Evolutionary conservation across 2,113 vertebrate genomes (phyloP), one percentile per base, ranked within the genome.

Genomic region (Conger conger): DNA sequence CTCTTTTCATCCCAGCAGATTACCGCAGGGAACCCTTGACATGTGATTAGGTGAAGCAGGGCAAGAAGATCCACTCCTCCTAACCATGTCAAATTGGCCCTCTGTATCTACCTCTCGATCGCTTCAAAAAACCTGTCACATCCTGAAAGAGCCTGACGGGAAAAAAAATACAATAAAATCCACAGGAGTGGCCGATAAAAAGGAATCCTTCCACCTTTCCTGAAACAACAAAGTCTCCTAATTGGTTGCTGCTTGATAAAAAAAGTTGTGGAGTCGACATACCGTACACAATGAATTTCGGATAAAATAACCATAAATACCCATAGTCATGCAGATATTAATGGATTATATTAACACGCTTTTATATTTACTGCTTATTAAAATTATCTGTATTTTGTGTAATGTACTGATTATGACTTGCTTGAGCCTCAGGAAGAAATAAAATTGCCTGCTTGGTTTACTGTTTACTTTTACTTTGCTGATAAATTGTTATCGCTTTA

Each of bases 21-120:
- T 33, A 73, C 68, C n/a, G 68, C 68, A 33, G 68, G 68, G 68
- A 73, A 73, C n/a, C n/a, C 68, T 33, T 73, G 68, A 73, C 68
- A 73, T 73, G 27, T 73, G 68, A 73, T 73, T 73, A 73, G 68
- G 68, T 33, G 68, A 73, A 73, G 27, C 68, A 33, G 68, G 8
- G n/a, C 68, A 73, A 33, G 68, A 33, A 73, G 68, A 73, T 33
- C 33, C 68, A 73, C 68, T 27, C n/a, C 68, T 33, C n/a, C n/a
- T 73, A 30, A 73, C 68, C 68, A 33, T 73, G 68, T 73, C n/a
- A 73, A 73, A 73, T 73, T 73, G 68, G 68, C 68, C 68, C n/a
- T 73, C 68, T 15, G 68, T 73, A 30, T 73, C 27, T 30, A 73
- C 68, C 68, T 27, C 57, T 63, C 18, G 57, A 63, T 27, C 57